Percentiles rank a stretch among this genome's conserved stretches.
These are phyloP conservation scores for Lutra lutra DNA, from an alignment of 2,797 vertebrate species.

Conservation along the genomic window DNA sequence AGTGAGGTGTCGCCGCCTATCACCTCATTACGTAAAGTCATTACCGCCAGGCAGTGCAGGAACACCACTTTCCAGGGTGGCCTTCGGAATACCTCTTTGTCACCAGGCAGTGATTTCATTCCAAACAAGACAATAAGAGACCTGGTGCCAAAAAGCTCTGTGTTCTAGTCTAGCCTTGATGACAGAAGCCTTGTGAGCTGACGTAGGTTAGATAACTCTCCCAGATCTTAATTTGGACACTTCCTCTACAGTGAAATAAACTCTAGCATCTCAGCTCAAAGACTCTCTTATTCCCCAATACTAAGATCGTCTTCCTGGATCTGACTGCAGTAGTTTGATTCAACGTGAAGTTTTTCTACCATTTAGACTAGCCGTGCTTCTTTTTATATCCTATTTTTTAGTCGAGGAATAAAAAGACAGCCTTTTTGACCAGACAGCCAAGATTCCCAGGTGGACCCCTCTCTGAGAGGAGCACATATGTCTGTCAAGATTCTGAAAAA, in stretches of 20 bases:
- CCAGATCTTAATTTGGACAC: neutral
- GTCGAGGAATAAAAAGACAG: conserved; percentile 45
- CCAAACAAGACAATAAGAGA: neutral
- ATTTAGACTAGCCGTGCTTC: neutral
- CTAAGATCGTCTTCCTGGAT: neutral
- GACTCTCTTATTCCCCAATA: neutral
- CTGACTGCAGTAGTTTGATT: neutral
- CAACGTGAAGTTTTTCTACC: neutral
- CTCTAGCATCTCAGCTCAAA: neutral
- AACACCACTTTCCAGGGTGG: neutral
- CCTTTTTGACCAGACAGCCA: conserved; percentile 51
- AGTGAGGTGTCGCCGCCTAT: neutral
- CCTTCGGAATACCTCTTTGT: neutral
- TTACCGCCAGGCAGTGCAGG: neutral
- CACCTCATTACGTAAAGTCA: neutral
- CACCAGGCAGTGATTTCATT: neutral
- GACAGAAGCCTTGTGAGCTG: neutral
- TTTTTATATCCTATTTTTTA: conserved; percentile 41
- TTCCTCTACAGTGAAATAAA: neutral
- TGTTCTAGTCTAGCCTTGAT: neutral
- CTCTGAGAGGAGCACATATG: conserved; percentile 51
- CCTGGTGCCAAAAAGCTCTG: neutral
- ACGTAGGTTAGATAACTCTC: neutral
- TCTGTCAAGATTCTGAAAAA: conserved; percentile 76
- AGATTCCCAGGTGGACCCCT: conserved; percentile 57